Evolutionary conservation across 2,113 vertebrate species (phyloP), one percentile per base, ranked within the genome.

Genomic region (Pantherophis guttatus): DNA sequence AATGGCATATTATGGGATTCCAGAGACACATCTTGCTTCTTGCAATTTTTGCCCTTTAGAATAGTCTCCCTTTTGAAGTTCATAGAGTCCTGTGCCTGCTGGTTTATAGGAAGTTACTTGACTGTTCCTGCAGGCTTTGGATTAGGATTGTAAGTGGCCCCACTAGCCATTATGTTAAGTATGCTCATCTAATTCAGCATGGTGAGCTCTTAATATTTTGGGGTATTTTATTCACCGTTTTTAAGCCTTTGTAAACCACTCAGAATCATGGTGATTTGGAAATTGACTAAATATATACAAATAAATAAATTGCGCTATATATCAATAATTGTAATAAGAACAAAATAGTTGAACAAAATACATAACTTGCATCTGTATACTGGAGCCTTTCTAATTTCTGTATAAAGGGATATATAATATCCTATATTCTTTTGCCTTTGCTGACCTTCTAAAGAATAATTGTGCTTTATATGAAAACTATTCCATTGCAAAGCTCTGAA

Each of bases 381-480:
- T 57, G 13, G 4, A 55, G 5, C 17, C n/a, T 81, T n/a, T 39
- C 24, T 55, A 10, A 59, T 13, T 48, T 58, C 48, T 87, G 44
- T 39, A 70, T 24, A 44, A 44, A 86, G 15, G 24, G 15, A 88
- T 88, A 88, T 52, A 87, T 12, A 2, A 88, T 53, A 88, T 19
- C 50, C 5, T 44, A 44, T 88, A 19, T 44, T 54, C 7, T 23
- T 70, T 55, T 33, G n/a, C 91, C 33, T 88, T 55, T 29, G n/a
- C 54, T 55, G 87, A 75, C 33, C 59, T 75, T 44, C 91, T 88
- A 48, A 48, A 13, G n/a, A 24, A 88, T 55, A 48, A 70, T 52
- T 88, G 21, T 88, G 23, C n/a, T 44, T 59, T 70, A 75, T 92
- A 92, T 88, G 87, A 88, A 88, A 87, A 70, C 59, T 75, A 39